Percentiles rank a stretch among this genome's conserved stretches.
Conservation (phyloP, 1,140 invertebrate genomes). For the Thereuonema tuberculata region DNA sequence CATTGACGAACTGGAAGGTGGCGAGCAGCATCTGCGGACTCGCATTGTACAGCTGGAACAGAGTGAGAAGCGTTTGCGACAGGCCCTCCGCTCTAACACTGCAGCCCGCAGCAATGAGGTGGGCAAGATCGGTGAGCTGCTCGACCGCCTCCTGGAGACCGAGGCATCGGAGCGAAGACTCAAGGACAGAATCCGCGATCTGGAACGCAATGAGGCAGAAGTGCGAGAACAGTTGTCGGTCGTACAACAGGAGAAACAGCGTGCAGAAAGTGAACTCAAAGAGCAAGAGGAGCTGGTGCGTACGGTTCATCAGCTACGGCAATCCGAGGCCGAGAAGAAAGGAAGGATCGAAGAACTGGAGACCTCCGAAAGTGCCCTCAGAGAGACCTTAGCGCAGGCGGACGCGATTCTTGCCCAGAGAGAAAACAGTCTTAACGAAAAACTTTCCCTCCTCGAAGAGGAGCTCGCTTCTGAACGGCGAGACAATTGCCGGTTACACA, state of each 20-base stretch:
- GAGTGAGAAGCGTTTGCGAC: constrained; percentile 20
- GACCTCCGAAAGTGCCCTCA: constrained; percentile 21
- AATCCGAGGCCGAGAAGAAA: constrained; percentile 22
- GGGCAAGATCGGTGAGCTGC: constrained; percentile 21
- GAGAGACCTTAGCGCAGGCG: constrained; percentile 18
- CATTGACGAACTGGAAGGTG: constrained; percentile 28
- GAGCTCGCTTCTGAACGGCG: constrained; percentile 3
- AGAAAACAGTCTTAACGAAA: constrained; percentile 17
- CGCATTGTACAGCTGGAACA: constrained; percentile 22
- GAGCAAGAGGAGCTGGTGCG: constrained; percentile 29
- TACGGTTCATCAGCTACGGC: constrained; percentile 23
- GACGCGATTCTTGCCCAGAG: constrained; percentile 16
- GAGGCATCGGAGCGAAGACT: constrained; percentile 22
- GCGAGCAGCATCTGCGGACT: constrained; percentile 15
- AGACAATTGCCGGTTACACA: neutral
- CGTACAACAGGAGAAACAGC: constrained; percentile 21
- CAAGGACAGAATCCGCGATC: constrained; percentile 14
- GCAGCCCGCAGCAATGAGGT: constrained; percentile 16
- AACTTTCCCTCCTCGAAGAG: constrained; percentile 4
- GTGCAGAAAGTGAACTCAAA: constrained; percentile 23
- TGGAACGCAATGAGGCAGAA: constrained; percentile 20
- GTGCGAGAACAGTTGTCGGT: constrained; percentile 21
- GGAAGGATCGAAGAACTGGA: constrained; percentile 29
- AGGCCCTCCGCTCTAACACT: constrained; percentile 17
- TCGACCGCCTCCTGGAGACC: constrained; percentile 22